Evolutionary conservation across 2,888 invertebrate species (phyloP).

Genomic region (Drosophila crucigera): DNA sequence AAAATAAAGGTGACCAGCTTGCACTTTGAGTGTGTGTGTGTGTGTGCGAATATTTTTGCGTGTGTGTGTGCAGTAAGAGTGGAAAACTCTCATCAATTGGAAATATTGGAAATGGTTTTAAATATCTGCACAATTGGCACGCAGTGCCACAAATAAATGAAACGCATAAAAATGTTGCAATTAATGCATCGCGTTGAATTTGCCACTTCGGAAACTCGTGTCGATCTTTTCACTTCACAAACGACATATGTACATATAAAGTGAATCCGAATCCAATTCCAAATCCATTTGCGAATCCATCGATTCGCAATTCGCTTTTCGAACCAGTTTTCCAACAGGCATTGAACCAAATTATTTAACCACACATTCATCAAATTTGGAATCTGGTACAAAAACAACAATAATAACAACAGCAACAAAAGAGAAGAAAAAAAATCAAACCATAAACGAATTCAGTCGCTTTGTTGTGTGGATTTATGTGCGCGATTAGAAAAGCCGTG

Average conservation of each 20-base stretch:
- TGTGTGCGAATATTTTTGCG: background rate
- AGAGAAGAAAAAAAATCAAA: constrained; percentile 16
- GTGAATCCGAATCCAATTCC: constrained; percentile 21
- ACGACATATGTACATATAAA: background rate
- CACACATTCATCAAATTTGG: constrained; percentile 22
- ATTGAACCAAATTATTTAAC: constrained; percentile 32
- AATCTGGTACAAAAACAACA: constrained; percentile 24
- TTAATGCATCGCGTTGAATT: constrained; percentile 47
- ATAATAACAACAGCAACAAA: constrained; percentile 17
- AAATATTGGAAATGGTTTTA: constrained; percentile 58
- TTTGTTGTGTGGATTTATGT: constrained; percentile 68
- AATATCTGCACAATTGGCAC: constrained; percentile 47
- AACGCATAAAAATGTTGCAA: constrained; percentile 27
- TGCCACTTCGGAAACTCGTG: constrained; percentile 18
- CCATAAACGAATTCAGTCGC: constrained; percentile 21
- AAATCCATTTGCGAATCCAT: constrained; percentile 13
- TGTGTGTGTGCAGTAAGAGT: constrained; percentile 35
- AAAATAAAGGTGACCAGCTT: constrained; percentile 38
- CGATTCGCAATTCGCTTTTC: constrained; percentile 22
- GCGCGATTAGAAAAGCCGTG: constrained; percentile 66
- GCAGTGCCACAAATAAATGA: constrained; percentile 50
- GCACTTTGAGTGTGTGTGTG: constrained; percentile 10
- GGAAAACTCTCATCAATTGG: constrained; percentile 69
- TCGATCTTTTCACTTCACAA: constrained; percentile 14
- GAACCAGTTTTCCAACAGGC: constrained; percentile 47